phyloP scores from a whole-genome alignment of 2,113 vertebrate species.

The Phrynosoma platyrhinos region DNA sequence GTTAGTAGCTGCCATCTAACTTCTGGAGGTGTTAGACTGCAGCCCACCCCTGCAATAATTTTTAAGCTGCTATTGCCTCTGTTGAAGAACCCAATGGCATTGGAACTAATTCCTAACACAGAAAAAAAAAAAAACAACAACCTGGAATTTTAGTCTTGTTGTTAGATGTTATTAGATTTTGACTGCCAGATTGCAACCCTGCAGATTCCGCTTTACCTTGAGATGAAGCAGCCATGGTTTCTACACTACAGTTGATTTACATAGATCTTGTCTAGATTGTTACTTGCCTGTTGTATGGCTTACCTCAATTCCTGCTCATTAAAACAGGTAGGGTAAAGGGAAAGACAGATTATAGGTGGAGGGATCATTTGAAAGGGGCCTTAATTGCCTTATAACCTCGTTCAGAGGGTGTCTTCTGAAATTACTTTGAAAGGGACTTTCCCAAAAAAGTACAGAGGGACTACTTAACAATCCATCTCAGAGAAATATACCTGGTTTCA shows the following conservation, averaged over 20 bases:
- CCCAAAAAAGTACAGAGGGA: neutral
- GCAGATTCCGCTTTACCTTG: neutral
- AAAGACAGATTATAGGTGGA: neutral
- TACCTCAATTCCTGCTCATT: neutral
- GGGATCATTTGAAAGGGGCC: neutral
- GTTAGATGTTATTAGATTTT: neutral
- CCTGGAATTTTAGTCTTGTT: neutral
- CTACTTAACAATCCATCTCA: neutral
- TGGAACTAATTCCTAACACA: neutral
- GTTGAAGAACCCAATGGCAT: neutral
- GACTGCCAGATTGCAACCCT: neutral
- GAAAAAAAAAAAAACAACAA: too few relatives aligned
- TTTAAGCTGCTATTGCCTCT: neutral
- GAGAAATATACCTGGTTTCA: neutral
- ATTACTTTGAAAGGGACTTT: neutral
- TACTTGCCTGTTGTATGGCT: neutral
- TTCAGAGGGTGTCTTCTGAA: neutral
- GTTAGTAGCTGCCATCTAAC: too few relatives aligned
- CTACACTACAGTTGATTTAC: too few relatives aligned
- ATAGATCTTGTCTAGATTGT: neutral
- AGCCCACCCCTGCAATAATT: neutral
- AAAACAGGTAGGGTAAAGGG: neutral
- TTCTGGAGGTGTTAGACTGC: neutral
- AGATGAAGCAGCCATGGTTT: neutral
- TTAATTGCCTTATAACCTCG: neutral